Evolutionary conservation across 2,888 invertebrate genomes (phyloP).

Genomic region (Calameuta pallipes): DNA sequence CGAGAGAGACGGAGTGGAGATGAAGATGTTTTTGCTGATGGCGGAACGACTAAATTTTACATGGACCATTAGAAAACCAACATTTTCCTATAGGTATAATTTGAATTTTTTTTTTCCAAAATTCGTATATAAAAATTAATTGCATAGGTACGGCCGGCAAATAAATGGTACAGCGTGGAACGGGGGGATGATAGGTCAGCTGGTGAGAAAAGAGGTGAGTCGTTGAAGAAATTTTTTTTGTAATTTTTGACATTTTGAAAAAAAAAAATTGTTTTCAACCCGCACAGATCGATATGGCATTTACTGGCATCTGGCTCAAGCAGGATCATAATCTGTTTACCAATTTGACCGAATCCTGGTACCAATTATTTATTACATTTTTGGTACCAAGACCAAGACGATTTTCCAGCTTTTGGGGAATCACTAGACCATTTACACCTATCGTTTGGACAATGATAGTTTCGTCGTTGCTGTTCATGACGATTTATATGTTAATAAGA

Average conservation of each 20-base stretch:
- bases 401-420: slow-evolving; percentile 52
- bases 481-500: slow-evolving; percentile 37
- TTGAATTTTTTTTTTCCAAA: background rate
- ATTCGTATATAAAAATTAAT: background rate
- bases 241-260: background rate
- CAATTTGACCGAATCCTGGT: slow-evolving; percentile 50
- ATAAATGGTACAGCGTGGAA: slow-evolving; percentile 44
- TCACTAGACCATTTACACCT: slow-evolving; percentile 49
- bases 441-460: slow-evolving; percentile 46
- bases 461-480: slow-evolving; percentile 34
- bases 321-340: slow-evolving; percentile 36
- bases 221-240: background rate
- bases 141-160: slow-evolving; percentile 45
- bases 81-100: slow-evolving; percentile 38
- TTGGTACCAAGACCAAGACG: slow-evolving; percentile 57
- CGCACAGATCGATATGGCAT: slow-evolving; percentile 52
- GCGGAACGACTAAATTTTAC: slow-evolving; percentile 55
- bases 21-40: slow-evolving; percentile 48
- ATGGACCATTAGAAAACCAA: slow-evolving; percentile 47
- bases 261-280: slow-evolving; percentile 10
- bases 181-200: slow-evolving; percentile 52
- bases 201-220: slow-evolving; percentile 39
- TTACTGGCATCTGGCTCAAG: slow-evolving; percentile 52
- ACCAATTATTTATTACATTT: slow-evolving; percentile 45
- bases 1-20: slow-evolving; percentile 55